These are phyloP conservation scores for Eumacrocentrus americanus DNA, from an alignment of 2,888 invertebrate genomes.

Conservation along the genomic window DNA sequence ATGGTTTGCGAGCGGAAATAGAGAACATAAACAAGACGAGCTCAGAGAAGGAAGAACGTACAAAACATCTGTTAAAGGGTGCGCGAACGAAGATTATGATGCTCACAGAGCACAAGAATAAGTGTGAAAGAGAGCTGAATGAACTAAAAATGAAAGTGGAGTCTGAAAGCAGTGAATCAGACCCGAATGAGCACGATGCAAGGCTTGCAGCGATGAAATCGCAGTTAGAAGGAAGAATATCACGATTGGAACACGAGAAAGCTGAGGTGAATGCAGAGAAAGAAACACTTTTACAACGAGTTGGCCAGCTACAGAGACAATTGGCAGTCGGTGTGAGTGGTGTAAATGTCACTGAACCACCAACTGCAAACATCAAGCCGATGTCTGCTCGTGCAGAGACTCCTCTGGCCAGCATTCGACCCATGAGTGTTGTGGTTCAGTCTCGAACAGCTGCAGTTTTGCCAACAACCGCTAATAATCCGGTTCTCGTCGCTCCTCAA, in stretches of 20 bases:
- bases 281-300: conserved; percentile 75
- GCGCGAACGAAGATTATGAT: conserved; percentile 77
- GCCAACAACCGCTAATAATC: conserved; percentile 72
- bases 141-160: conserved; percentile 54
- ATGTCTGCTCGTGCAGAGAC: conserved; percentile 88
- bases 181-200: conserved; percentile 55
- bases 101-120: conserved; percentile 73
- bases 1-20: conserved; percentile 71
- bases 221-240: conserved; percentile 73
- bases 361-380: conserved; percentile 93
- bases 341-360: conserved; percentile 68
- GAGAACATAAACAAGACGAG: conserved; percentile 67
- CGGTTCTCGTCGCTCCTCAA: conserved; percentile 55
- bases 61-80: conserved; percentile 73
- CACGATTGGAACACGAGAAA: conserved; percentile 76
- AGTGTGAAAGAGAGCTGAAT: conserved; percentile 55
- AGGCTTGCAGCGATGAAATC: conserved; percentile 70
- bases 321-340: conserved; percentile 70
- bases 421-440: conserved; percentile 77
- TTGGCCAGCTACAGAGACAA: conserved; percentile 73
- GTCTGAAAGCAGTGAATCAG: conserved; percentile 46
- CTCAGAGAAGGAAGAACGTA: conserved; percentile 70
- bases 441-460: conserved; percentile 78
- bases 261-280: conserved; percentile 69
- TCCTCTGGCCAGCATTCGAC: conserved; percentile 89